Evolutionary conservation across 2,888 invertebrate genomes (phyloP).

Genomic region (Drosophila stalkeri): DNA sequence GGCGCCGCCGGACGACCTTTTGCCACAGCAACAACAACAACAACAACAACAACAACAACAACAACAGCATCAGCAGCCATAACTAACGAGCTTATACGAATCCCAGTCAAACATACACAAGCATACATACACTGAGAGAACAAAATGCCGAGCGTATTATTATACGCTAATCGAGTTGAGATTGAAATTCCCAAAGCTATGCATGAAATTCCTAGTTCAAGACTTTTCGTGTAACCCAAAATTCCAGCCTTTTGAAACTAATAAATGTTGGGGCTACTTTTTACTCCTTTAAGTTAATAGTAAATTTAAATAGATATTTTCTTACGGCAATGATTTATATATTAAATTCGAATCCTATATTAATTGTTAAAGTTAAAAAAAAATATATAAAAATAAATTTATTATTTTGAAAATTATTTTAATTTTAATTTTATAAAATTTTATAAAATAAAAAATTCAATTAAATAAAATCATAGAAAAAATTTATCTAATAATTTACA

Average conservation of each 20-base stretch:
- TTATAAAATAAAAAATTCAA: no score
- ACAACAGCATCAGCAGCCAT: conserved; percentile 37
- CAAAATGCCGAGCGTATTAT: background rate
- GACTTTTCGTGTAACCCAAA: background rate
- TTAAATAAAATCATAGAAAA: no score
- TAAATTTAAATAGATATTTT: background rate
- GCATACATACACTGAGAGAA: conserved; percentile 14
- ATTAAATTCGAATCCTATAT: no score
- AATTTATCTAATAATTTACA: no score
- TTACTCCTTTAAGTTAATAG: background rate
- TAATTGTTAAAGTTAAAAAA: no score
- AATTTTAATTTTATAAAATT: no score
- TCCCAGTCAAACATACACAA: conserved; percentile 30
- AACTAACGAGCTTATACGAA: conserved; percentile 74
- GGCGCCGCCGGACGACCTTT: conserved; percentile 66
- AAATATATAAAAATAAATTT: no score
- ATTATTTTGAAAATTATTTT: no score
- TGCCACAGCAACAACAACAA: conserved; percentile 37
- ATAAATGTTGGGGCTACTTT: background rate
- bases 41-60: conserved; percentile 24
- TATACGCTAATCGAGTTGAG: background rate
- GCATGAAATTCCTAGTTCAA: background rate
- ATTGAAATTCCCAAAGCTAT: conserved; percentile 1
- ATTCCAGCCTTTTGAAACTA: background rate
- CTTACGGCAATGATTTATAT: no score